phyloP scores from a whole-genome alignment of 1,140 invertebrate genomes.

The Apis laboriosa region DNA sequence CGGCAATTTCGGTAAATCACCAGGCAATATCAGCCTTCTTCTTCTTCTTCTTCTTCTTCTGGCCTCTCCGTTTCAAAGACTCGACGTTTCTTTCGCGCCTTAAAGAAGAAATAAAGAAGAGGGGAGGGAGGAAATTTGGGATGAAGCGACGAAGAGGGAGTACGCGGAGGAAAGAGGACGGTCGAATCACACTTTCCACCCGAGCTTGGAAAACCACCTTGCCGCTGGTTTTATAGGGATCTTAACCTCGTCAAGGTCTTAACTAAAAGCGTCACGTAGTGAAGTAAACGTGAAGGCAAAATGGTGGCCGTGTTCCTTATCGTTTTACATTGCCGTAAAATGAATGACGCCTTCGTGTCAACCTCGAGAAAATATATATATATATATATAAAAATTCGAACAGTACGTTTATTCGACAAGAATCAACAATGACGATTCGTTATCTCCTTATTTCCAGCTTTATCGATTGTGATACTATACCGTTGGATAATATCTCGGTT shows the following conservation, averaged over 20 bases:
- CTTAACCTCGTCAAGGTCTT: constrained; percentile 50
- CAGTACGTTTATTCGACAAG: not conserved
- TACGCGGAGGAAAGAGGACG: not conserved
- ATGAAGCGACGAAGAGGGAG: not conserved
- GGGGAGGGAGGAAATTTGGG: not conserved
- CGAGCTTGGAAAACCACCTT: constrained; percentile 4
- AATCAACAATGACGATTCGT: not conserved
- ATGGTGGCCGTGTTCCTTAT: not conserved
- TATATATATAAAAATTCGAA: too few relatives aligned
- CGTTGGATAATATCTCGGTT: not conserved
- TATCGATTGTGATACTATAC: too few relatives aligned
- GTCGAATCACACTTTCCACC: not conserved
- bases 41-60: too few relatives aligned
- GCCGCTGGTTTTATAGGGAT: constrained; percentile 28
- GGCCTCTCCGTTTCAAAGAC: not conserved
- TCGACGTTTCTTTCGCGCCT: constrained; percentile 10
- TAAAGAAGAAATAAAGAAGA: not conserved
- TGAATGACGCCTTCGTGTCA: not conserved
- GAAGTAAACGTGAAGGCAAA: not conserved
- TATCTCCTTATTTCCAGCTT: too few relatives aligned
- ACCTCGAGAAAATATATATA: not conserved
- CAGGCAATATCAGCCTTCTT: not conserved
- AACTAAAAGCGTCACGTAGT: constrained; percentile 47
- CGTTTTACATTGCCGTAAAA: not conserved
- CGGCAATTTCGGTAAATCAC: constrained; percentile 52